Percentiles rank a stretch among this genome's conserved stretches.
Evolutionary conservation across 2,797 vertebrate genomes (phyloP).

Genomic region (Urophycis tenuis): DNA sequence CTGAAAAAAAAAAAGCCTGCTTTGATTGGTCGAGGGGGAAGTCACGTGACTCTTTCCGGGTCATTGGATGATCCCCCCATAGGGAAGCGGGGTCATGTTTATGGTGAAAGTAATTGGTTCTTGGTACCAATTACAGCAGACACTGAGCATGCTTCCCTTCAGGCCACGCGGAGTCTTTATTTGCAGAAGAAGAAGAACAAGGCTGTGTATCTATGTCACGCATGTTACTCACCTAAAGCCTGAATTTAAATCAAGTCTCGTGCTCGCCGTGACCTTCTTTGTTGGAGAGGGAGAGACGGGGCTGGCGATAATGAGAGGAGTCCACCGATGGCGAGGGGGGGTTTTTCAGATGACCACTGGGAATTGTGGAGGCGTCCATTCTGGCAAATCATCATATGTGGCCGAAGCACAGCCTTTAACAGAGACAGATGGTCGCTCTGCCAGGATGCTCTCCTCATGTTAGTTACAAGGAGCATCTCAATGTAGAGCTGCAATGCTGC

Average conservation of each 20-base stretch:
- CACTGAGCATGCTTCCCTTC: conserved; percentile 23
- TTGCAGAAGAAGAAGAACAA: conserved; percentile 20
- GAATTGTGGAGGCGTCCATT: conserved; percentile 12
- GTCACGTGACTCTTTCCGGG: conserved; percentile 44
- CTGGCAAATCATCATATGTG: background rate
- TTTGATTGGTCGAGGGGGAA: conserved; percentile 38
- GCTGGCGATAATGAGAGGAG: background rate
- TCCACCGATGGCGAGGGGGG: conserved; percentile 1
- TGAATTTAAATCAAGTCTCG: conserved; percentile 25
- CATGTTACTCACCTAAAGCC: conserved; percentile 27
- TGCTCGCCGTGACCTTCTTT: conserved; percentile 32
- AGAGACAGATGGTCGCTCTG: background rate
- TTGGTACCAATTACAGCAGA: conserved; percentile 30
- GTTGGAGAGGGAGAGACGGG: background rate
- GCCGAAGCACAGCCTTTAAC: background rate
- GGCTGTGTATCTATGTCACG: conserved; percentile 12
- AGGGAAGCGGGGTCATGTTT: conserved; percentile 57
- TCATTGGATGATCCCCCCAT: conserved; percentile 51
- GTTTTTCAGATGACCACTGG: conserved; percentile 10
- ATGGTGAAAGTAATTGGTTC: conserved; percentile 50
- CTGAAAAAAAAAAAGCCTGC: conserved; percentile 7
- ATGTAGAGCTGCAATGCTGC: background rate
- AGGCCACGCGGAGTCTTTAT: conserved; percentile 33
- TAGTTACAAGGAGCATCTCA: background rate
- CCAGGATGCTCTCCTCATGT: background rate